Evolutionary conservation across 2,888 invertebrate genomes (phyloP), one percentile per base, ranked within the genome.

Genomic region (Netelia virgata): DNA sequence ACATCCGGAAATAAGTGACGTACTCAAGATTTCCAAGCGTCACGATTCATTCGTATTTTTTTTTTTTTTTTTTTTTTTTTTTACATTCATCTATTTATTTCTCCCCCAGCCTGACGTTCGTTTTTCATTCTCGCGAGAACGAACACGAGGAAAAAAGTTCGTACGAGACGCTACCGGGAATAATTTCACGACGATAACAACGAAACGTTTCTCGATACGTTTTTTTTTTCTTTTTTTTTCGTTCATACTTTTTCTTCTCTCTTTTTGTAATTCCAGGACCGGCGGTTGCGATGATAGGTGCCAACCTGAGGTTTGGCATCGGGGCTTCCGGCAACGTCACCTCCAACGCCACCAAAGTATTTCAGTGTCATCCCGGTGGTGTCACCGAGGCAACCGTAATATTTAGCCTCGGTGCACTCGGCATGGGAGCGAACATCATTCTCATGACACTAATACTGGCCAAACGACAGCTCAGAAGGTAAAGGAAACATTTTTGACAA

Each of bases 371-470:
- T 90, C 97, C 97, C 53, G 97, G 97, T 11, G 97, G 97, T 81
- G 96, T 96, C 23, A 96, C 97, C 1, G 97, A 97, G 92, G 97
- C 97, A 2, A 96, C 96, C 1, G 95, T 97, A 18, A 96, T 97
- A 88, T 95, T 97, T 89, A 96, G 96, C 69, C 95, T 97, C 10
- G 97, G 97, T 3, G 95, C 96, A 3, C 95, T 97, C 86, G 97
- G 97, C 81, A 97, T 97, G 95, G 96, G 96, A 0, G 97, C 97
- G 43, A 97, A 97, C 94, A 94, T 97, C 86, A 96, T 97, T 47
- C 95, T 97, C 74, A 97, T 97, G 97, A 95, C 96, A 10, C 96
- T 97, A 87, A 97, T 97, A 91, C 94, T 97, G 70, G 96, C 96
- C 94, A 97, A 97, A 94, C 96, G 96, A 90, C 97, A 97, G 92